phyloP scores from a whole-genome alignment of 92 coral and sea anemone species.

The Porites evermanni region DNA sequence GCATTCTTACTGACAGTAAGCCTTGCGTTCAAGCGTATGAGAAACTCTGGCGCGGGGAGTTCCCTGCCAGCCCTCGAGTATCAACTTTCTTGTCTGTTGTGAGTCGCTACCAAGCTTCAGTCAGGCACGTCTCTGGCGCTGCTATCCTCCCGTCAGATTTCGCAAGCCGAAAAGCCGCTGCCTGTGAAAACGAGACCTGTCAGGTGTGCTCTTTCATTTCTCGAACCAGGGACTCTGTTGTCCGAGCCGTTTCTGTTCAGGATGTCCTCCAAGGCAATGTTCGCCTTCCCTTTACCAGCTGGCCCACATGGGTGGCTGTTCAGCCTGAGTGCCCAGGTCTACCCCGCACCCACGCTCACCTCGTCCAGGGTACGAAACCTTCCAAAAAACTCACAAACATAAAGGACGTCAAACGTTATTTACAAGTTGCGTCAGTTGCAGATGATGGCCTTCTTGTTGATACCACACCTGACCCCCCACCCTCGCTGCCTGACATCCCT shows the following conservation, averaged over 20 bases:
- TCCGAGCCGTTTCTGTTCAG: slow-evolving; percentile 34
- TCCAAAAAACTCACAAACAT: slow-evolving; percentile 72
- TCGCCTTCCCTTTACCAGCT: slow-evolving; percentile 70
- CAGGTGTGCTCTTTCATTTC: slow-evolving; percentile 58
- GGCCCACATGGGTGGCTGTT: slow-evolving; percentile 54
- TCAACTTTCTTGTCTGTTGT: slow-evolving; percentile 63
- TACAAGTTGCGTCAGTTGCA: slow-evolving; percentile 61
- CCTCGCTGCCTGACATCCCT: slow-evolving; percentile 29
- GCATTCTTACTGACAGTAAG: slow-evolving; percentile 62
- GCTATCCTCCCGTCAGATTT: slow-evolving; percentile 68
- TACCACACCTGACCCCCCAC: slow-evolving; percentile 6
- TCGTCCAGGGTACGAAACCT: slow-evolving; percentile 69
- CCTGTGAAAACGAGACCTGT: slow-evolving; percentile 54
- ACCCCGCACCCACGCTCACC: slow-evolving; percentile 63
- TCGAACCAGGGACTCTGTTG: slow-evolving; percentile 49
- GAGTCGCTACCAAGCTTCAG: slow-evolving; percentile 63
- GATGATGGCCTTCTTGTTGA: slow-evolving; percentile 65
- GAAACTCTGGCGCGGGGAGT: slow-evolving; percentile 67
- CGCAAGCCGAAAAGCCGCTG: slow-evolving; percentile 55
- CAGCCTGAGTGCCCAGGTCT: slow-evolving; percentile 44
- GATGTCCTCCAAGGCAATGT: slow-evolving; percentile 46
- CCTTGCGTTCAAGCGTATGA: slow-evolving; percentile 64
- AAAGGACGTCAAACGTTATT: slow-evolving; percentile 68
- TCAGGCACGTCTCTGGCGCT: slow-evolving; percentile 53
- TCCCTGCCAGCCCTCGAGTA: slow-evolving; percentile 70